phyloP scores from a whole-genome alignment of 2,113 vertebrate species.

The Salvelinus namaycush region DNA sequence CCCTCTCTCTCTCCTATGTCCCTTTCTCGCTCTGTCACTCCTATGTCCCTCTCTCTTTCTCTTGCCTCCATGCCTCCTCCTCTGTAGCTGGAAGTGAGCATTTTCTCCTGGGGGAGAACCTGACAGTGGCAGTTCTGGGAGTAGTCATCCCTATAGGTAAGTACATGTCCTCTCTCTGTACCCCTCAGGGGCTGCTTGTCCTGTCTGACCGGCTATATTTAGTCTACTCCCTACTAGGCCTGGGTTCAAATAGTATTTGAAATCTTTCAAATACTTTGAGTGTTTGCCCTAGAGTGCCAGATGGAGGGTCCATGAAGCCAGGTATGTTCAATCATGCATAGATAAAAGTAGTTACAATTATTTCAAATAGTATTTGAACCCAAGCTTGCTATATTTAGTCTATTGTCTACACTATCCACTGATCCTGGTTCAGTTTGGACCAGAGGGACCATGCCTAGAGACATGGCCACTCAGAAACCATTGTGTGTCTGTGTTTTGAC shows the following conservation, averaged over 20 bases:
- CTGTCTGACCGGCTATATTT: slow-evolving; percentile 22
- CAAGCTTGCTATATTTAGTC: slow-evolving; percentile 27
- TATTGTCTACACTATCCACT: background rate
- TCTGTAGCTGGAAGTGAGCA: slow-evolving; percentile 83
- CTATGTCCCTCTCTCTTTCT: background rate
- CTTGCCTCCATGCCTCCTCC: background rate
- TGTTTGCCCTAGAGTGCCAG: no score
- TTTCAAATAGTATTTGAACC: no score
- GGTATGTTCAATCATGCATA: no score
- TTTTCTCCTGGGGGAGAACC: slow-evolving; percentile 84
- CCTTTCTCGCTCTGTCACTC: background rate
- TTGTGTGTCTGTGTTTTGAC: slow-evolving; percentile 15
- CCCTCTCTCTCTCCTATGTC: background rate
- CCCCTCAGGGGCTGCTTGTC: slow-evolving; percentile 13
- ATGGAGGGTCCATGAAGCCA: no score
- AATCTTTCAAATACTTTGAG: no score
- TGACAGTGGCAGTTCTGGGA: slow-evolving; percentile 91
- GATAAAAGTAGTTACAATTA: no score
- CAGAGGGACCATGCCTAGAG: background rate
- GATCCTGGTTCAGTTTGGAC: background rate
- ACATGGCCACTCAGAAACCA: background rate
- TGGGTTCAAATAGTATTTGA: background rate
- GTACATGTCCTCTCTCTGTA: slow-evolving; percentile 38
- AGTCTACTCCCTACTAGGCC: background rate
- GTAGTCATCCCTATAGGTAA: slow-evolving; percentile 93